Evolutionary conservation across 2,113 vertebrate genomes (phyloP).

Genomic region (Ammodytes marinus): DNA sequence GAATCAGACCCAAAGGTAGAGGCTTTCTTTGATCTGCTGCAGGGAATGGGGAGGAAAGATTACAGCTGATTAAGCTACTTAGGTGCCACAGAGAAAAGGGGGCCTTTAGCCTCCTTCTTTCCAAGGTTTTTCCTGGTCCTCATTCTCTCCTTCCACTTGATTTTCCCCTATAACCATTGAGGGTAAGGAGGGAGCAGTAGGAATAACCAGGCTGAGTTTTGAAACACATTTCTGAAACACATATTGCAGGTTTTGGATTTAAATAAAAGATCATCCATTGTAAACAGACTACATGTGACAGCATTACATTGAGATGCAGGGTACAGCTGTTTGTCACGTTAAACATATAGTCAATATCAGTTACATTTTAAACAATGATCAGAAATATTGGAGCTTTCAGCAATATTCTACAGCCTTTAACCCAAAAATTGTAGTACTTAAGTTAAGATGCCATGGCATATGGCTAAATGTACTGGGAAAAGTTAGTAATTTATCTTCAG

Average conservation of each 20-base stretch:
- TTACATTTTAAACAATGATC: too few relatives aligned
- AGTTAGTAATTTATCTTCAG: too few relatives aligned
- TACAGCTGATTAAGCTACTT: constrained; percentile 72
- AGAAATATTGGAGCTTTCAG: too few relatives aligned
- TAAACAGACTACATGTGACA: background rate
- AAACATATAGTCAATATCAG: background rate
- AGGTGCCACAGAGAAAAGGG: constrained; percentile 41
- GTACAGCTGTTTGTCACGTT: background rate
- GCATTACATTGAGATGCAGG: background rate
- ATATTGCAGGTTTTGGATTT: background rate
- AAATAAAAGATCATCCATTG: background rate
- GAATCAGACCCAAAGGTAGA: constrained; percentile 62
- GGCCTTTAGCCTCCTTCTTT: constrained; percentile 15
- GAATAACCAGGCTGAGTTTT: background rate
- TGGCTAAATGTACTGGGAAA: too few relatives aligned
- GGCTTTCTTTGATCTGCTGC: constrained; percentile 74
- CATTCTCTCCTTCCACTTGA: background rate
- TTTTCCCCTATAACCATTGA: background rate
- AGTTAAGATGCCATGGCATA: too few relatives aligned
- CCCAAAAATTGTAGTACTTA: too few relatives aligned
- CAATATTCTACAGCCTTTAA: too few relatives aligned
- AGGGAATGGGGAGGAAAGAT: constrained; percentile 49
- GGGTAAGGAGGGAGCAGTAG: background rate
- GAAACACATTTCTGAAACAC: background rate
- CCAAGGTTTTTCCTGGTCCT: background rate